Conservation (phyloP, 2,888 invertebrate genomes). For the Clistopyga incitator region DNA sequence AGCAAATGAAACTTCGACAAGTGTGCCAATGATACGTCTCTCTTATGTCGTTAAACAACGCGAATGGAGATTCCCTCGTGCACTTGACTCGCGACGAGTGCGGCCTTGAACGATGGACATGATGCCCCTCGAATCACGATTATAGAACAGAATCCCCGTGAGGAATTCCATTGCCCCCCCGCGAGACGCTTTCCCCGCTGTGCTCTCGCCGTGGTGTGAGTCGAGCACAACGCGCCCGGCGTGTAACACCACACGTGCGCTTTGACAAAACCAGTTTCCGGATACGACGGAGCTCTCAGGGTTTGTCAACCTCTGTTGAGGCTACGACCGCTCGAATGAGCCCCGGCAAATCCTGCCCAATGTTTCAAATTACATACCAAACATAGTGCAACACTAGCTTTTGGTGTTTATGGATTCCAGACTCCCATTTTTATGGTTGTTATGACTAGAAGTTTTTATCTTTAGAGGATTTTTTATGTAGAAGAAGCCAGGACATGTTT, state of each 20-base stretch:
- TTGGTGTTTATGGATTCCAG: background rate
- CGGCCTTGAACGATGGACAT: conserved; percentile 40
- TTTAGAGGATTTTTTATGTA: too few relatives aligned
- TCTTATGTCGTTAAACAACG: conserved; percentile 20
- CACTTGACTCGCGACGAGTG: conserved; percentile 40
- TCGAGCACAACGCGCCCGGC: conserved; percentile 24
- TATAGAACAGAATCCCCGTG: conserved; percentile 49
- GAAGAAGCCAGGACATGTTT: too few relatives aligned
- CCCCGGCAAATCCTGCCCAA: conserved; percentile 8
- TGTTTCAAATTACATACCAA: conserved; percentile 19
- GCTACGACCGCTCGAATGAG: background rate
- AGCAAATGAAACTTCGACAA: conserved; percentile 1
- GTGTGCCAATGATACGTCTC: conserved; percentile 21
- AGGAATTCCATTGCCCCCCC: conserved; percentile 50
- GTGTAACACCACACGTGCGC: conserved; percentile 50
- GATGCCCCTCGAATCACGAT: conserved; percentile 44
- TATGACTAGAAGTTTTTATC: too few relatives aligned
- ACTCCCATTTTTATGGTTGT: background rate
- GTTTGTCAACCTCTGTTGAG: conserved; percentile 66
- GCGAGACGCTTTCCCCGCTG: background rate
- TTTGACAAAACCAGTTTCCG: conserved; percentile 66
- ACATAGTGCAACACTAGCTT: conserved; percentile 2
- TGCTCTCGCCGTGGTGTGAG: conserved; percentile 12
- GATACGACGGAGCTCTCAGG: conserved; percentile 52
- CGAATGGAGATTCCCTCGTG: conserved; percentile 24